These are phyloP conservation scores for Heliangelus exortis DNA, from an alignment of 2,797 vertebrate genomes.

Conservation along the genomic window DNA sequence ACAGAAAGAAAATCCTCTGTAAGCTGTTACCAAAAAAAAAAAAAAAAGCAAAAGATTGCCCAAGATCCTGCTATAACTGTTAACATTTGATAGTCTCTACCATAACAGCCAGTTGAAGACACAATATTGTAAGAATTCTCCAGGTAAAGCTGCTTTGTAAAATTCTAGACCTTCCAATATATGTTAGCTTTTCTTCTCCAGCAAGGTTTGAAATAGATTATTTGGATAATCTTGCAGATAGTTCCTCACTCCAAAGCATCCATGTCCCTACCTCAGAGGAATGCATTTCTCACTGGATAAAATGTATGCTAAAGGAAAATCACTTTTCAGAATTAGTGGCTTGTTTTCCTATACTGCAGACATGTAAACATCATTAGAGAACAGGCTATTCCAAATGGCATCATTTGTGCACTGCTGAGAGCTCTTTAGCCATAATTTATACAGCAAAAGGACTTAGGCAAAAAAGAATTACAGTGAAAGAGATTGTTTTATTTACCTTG, in stretches of 20 bases:
- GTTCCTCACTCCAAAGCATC: not conserved
- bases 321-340: not conserved
- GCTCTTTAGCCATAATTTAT: not conserved
- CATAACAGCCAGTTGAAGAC: not conserved
- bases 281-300: not conserved
- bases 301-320: not conserved
- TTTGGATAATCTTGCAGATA: not conserved
- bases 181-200: not conserved
- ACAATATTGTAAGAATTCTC: not conserved
- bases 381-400: not conserved
- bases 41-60: not conserved
- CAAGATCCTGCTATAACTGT: not conserved
- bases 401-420: not conserved
- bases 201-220: not conserved
- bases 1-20: not conserved
- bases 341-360: not conserved
- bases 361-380: not conserved
- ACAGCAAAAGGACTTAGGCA: not conserved
- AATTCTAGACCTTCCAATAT: not conserved
- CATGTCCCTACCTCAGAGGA: not conserved
- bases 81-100: not conserved
- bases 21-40: not conserved
- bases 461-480: not conserved
- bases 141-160: not conserved
- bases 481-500: conserved; percentile 82